Evolutionary conservation across 2,797 vertebrate genomes (phyloP), one percentile per base, ranked within the genome.

Genomic region (Coregonus sp.): DNA sequence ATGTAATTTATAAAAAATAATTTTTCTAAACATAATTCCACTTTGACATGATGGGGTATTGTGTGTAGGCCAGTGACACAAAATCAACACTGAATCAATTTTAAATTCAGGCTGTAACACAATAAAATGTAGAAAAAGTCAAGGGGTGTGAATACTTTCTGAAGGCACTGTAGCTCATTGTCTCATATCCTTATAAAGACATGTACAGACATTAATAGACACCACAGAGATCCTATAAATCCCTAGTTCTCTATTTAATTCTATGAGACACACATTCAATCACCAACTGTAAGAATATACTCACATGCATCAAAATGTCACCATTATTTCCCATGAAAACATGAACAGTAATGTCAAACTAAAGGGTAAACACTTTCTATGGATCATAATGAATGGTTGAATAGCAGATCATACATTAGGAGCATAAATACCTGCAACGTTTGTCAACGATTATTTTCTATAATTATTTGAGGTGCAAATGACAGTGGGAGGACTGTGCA

Each of bases 191-290:
- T 4, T 16, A 25, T 15, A 0, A 9, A 7, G 0, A 70, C 73
- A 47, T 2, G 67, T 16, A 40, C 15, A 47, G 9, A 12, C 11
- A 47, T 12, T 0, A 47, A 47, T 47, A 47, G 40, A 12, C 9
- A 47, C 9, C 40, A 40, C 37, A 47, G 9, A 47, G 40, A 47
- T 47, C 40, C 9, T 47, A 47, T 47, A 47, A 47, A 47, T 47
- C 40, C 40, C 40, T 47, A 47, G 40, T 47, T 47, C 40, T 47
- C 11, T 47, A 47, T 47, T 47, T 47, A 47, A 65, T 59, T 14
- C 33, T 47, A 35, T 80, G 83, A 72, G 66, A 1, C 68, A 84
- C 78, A 72, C 71, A 72, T 61, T 65, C n/a, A 2, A 11, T 37
- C 66, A 75, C 25, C 52, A 74, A 77, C 79, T 18, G 40, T 25